Evolutionary conservation across 1,140 invertebrate genomes (phyloP).

Genomic region (Drosophila miranda): DNA sequence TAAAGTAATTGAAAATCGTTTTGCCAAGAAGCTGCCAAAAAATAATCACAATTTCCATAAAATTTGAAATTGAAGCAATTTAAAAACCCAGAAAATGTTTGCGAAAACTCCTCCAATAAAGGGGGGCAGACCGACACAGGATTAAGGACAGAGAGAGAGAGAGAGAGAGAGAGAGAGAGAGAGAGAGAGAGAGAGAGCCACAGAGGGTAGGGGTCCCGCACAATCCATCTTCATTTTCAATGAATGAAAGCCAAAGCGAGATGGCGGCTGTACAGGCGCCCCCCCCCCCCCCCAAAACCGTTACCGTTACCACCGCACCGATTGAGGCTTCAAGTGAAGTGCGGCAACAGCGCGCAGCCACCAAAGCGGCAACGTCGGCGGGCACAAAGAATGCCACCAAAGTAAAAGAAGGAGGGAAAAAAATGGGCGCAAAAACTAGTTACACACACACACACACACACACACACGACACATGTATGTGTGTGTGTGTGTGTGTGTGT

Average conservation of each 20-base stretch:
- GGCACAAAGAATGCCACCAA: conserved; percentile 49
- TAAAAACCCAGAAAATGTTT: too few species aligned
- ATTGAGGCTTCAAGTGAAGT: conserved; percentile 41
- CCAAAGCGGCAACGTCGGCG: neutral
- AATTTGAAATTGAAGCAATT: too few species aligned
- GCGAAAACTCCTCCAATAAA: too few species aligned
- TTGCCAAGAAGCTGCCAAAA: too few species aligned
- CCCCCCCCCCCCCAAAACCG: neutral
- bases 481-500: conserved; percentile 23
- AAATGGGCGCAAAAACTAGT: conserved; percentile 76
- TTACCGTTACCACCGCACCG: neutral
- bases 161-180: too few species aligned
- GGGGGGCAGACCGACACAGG: too few species aligned
- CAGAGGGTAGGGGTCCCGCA: neutral
- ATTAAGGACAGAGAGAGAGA: too few species aligned
- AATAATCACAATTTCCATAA: too few species aligned
- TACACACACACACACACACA: conserved; percentile 62
- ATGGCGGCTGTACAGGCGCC: conserved; percentile 11
- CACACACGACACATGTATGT: neutral
- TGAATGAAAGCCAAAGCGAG: conserved; percentile 52
- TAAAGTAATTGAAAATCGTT: too few species aligned
- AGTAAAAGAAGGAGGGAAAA: conserved; percentile 41
- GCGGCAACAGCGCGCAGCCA: conserved; percentile 54
- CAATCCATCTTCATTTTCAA: conserved; percentile 61
- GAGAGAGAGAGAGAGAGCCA: neutral